Percentiles rank a stretch among this genome's conserved stretches.
phyloP scores from a whole-genome alignment of 2,797 vertebrate species.

The Acrossocheilus wenchowensis region DNA sequence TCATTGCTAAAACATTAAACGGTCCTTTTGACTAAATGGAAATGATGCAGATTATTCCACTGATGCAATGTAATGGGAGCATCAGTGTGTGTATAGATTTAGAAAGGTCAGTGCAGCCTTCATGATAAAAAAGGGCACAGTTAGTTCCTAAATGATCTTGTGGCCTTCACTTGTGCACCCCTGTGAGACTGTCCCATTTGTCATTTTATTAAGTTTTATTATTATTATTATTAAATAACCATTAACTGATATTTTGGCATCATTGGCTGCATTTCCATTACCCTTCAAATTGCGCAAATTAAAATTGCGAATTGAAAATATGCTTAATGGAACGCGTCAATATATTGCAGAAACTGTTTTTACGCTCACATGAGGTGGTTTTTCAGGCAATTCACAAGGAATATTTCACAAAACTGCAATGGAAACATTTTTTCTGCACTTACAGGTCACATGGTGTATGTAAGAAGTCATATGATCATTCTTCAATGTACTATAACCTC shows the following conservation, averaged over 20 bases:
- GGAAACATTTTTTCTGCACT: too few relatives aligned
- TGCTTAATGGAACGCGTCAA: too few relatives aligned
- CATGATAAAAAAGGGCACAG: background rate
- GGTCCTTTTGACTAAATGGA: background rate
- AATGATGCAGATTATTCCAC: constrained; percentile 11
- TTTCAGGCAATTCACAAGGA: too few relatives aligned
- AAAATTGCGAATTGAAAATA: too few relatives aligned
- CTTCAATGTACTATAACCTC: too few relatives aligned
- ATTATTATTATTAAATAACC: background rate
- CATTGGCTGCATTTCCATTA: too few relatives aligned
- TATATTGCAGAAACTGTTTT: too few relatives aligned
- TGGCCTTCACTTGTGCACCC: background rate
- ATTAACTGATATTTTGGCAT: background rate
- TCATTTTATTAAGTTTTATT: background rate
- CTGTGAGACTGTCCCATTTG: background rate
- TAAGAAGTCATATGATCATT: too few relatives aligned
- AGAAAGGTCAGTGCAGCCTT: constrained; percentile 1
- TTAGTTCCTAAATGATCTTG: background rate
- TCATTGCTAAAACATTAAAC: constrained; percentile 6
- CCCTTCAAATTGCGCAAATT: too few relatives aligned
- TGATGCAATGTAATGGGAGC: constrained; percentile 16
- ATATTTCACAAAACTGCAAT: too few relatives aligned
- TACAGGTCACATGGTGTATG: too few relatives aligned
- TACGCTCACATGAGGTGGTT: too few relatives aligned
- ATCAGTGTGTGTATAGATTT: background rate